Evolutionary conservation across 2,888 invertebrate genomes (phyloP), one percentile per base, ranked within the genome.

Genomic region (Polydrusus pterygomalis): DNA sequence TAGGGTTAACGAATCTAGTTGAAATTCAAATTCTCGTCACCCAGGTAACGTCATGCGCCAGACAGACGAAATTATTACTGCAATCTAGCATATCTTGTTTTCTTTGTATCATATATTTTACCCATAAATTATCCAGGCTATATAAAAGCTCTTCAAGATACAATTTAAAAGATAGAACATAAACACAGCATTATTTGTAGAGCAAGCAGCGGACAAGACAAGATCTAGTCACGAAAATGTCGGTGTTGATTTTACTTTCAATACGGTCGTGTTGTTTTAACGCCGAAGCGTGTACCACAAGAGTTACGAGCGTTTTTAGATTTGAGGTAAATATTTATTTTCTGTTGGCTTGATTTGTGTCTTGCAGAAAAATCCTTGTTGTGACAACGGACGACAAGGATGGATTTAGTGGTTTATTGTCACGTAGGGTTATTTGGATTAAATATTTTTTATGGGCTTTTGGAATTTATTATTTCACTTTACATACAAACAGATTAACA

Each of bases 191-290:
- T 80, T 79, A 79, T 80, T 81, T 79, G 79, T 78, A 77, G 79
- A 80, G 80, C 76, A 78, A 81, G 34, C n/a, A 38, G 51, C 68
- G 75, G 54, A 75, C 75, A 80, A 80, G 78, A 75, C 70, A 79
- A 81, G 78, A 80, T 79, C 80, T 77, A 79, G 80, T 81, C 80
- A 81, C 80, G 79, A 79, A 79, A 79, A 77, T 65, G 74, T 77
- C 77, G 77, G 80, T 80, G 80, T 79, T 81, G 82, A 72, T 78
- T 74, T 65, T 75, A 64, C 67, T 62, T 78, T 75, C 71, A 68
- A 71, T 67, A 43, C 67, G 54, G 67, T 71, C 68, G 62, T 75
- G 75, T 75, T 75, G 75, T 75, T 75, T 68, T 71, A 75, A 54
- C 75, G 71, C 68, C 64, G 58, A 43, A 62, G 47, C 60, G 43